Base-by-base conservation (phyloP, 2,113 vertebrate species). In the Atractosteus spatula region DNA sequence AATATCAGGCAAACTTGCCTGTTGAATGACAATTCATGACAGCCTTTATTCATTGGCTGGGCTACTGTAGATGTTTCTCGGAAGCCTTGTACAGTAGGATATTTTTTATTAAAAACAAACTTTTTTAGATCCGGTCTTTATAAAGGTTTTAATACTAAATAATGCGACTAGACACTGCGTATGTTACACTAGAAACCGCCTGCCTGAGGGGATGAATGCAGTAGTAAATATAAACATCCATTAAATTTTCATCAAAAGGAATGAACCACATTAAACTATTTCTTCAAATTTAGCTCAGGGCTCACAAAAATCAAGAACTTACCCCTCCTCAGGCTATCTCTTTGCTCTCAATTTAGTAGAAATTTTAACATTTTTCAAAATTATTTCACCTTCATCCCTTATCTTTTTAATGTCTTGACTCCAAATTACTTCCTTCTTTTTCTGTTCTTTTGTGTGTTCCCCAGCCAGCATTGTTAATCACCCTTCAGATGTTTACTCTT, bases 351-450 rank as follows among this genome's bases (percentile, higher is more conserved):
- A 51, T 42, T 66, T 44, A 66, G 8, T 14, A 45, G 43, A 44
- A 42, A 71, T 62, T 62, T 14, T 43, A 43, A 71, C n/a, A 71
- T 71, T 63, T 57, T 44, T 57, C 43, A 16, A 71, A 47, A 63
- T 71, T 2, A 41, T 62, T 71, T 62, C 8, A 13, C 45, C 64
- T 47, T 2, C 8, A 16, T 0, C 70, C 12, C 70, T 71, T 71
- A 71, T 71, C 70, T 71, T 45, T 71, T 54, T 71, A 62, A 70
- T 71, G 44, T 41, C 59, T 63, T 64, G n/a, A 62, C 70, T 43
- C 62, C 29, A 62, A 71, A 71, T 63, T 71, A 63, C 70, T 71
- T 55, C 61, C 70, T 14, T 55, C 41, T 61, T 70, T 29, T 70
- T 70, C 41, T n/a, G n/a, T 41, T 66, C 43, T 66, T 66, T 41